Evolutionary conservation across 2,888 invertebrate species (phyloP), one percentile per base, ranked within the genome.

Genomic region (Apodemia zela): DNA sequence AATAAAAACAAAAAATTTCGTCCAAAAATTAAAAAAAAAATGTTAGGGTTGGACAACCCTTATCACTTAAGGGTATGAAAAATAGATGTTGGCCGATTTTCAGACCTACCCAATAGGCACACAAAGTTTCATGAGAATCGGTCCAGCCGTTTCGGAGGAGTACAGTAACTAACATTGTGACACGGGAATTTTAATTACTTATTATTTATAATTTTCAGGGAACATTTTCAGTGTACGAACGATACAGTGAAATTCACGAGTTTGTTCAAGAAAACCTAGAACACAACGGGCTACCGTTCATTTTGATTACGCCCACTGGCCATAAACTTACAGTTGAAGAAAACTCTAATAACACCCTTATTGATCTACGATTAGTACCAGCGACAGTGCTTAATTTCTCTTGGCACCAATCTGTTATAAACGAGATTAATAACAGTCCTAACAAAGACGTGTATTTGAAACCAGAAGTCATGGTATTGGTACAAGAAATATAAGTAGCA

Each of bases 171-270:
- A n/a, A n/a, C n/a, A n/a, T n/a, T n/a, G n/a, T n/a, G n/a, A n/a
- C n/a, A n/a, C n/a, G n/a, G n/a, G n/a, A n/a, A n/a, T n/a, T n/a
- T n/a, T n/a, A n/a, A 59, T 58, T 25, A n/a, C 49, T 33, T 57
- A 60, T 35, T 68, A 13, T 13, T 38, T 11, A 1, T 42, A 5
- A 5, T 15, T 87, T 93, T 15, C 92, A 98, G 95, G 98, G 98
- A 10, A 98, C 98, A 3, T 98, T 98, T 83, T 95, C 95, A 60
- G 96, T 97, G 0, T 94, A 95, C 78, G 98, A 98, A 79, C 95
- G 95, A 69, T 93, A 96, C 70, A 81, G 85, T 0, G 94, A 95
- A 68, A 93, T 98, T n/a, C 89, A 94, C 69, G 95, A 95, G 66
- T 98, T 97, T 82, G 95, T 98, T 0, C 93, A 93, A 76, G 97